These are phyloP conservation scores for Grantiella picta DNA, from an alignment of 2,113 vertebrate genomes.

Conservation along the genomic window DNA sequence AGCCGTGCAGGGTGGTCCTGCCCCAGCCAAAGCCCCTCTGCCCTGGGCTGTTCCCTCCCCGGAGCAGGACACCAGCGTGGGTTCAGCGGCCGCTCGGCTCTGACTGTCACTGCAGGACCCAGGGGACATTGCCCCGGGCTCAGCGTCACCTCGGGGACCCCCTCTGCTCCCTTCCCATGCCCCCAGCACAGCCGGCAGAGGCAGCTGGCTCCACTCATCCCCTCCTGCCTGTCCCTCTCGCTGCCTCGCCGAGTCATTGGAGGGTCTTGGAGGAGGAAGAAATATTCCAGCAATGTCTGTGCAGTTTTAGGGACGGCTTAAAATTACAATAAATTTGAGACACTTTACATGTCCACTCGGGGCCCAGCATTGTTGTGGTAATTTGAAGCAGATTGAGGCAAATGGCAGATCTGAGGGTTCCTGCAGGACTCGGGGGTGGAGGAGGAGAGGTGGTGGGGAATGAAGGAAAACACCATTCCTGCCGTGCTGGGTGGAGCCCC, in stretches of 20 bases:
- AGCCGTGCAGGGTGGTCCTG: background rate
- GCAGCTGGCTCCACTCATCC: constrained; percentile 49
- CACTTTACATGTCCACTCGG: background rate
- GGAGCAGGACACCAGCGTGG: fast-evolving
- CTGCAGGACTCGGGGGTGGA: background rate
- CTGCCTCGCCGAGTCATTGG: background rate
- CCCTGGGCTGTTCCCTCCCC: background rate
- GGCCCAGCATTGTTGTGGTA: background rate
- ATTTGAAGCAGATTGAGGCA: constrained; percentile 50
- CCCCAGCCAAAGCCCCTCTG: background rate
- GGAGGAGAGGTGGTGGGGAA: background rate
- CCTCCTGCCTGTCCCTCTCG: background rate
- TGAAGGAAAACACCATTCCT: background rate
- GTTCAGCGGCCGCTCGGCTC: background rate
- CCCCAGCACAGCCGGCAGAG: background rate
- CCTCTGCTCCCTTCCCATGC: constrained; percentile 30
- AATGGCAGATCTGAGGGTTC: background rate
- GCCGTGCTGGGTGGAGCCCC: fast-evolving
- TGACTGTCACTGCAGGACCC: fast-evolving
- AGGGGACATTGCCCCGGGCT: background rate
- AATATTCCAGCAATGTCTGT: background rate
- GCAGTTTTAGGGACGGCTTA: constrained; percentile 7
- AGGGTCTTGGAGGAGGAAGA: background rate
- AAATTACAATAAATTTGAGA: constrained; percentile 10
- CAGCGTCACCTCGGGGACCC: background rate